Percentiles rank a stretch among this genome's conserved stretches.
Evolutionary conservation across 2,888 invertebrate genomes (phyloP).

Genomic region (Synergus umbraculus): DNA sequence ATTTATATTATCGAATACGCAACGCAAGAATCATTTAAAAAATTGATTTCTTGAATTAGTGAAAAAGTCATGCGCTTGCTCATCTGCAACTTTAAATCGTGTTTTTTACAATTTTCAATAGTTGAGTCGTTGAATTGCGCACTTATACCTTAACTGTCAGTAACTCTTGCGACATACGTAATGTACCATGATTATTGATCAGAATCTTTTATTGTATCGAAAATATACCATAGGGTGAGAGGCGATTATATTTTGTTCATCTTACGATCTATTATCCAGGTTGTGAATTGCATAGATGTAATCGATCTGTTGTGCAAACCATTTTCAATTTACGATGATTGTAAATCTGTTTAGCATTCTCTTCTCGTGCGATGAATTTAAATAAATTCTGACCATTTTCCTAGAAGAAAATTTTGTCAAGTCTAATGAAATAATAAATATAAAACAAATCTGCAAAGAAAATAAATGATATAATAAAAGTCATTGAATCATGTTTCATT

Average conservation of each 20-base stretch:
- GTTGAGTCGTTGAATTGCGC: slow-evolving; percentile 13
- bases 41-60: not conserved
- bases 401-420: not conserved
- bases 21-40: not conserved
- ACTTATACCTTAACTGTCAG: slow-evolving; percentile 14
- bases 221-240: slow-evolving; percentile 8
- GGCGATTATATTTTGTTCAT: slow-evolving; percentile 30
- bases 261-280: slow-evolving; percentile 3
- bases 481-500: slow-evolving; percentile 18
- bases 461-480: slow-evolving; percentile 6
- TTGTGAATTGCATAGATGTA: slow-evolving; percentile 4
- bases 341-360: not conserved
- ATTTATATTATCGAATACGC: too few relatives aligned
- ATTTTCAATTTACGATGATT: slow-evolving; percentile 5
- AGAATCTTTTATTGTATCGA: slow-evolving; percentile 36
- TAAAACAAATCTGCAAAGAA: not conserved
- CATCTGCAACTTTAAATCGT: slow-evolving; percentile 8
- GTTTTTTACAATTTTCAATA: slow-evolving; percentile 10
- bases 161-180: slow-evolving; percentile 26
- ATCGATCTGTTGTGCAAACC: slow-evolving; percentile 3
- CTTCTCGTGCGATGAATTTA: not conserved
- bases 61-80: slow-evolving; percentile 5
- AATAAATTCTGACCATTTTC: slow-evolving; percentile 10
- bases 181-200: slow-evolving; percentile 20
- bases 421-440: not conserved